A percentile compares a stretch with the other conserved stretches of the same genome.
phyloP scores from a whole-genome alignment of 2,113 vertebrate genomes.

The Elanus axillaris region DNA sequence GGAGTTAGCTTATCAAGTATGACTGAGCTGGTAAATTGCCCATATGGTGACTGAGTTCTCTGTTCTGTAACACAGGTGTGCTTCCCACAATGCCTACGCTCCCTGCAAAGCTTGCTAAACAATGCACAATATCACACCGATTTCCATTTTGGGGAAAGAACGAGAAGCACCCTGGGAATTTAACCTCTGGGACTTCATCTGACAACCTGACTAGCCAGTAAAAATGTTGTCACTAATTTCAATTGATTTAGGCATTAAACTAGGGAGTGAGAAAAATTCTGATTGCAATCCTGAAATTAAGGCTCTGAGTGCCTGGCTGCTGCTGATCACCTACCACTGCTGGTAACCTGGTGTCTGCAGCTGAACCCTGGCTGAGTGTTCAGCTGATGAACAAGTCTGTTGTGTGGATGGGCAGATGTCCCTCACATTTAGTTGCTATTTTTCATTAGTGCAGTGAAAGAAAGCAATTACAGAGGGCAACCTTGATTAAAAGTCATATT shows the following conservation, averaged over 20 bases:
- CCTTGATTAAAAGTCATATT: neutral
- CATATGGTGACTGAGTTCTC: neutral
- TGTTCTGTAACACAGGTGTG: neutral
- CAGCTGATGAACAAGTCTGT: neutral
- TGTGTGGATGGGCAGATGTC: neutral
- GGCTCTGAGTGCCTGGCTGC: neutral
- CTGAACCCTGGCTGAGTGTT: neutral
- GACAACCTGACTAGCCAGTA: neutral
- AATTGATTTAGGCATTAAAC: neutral
- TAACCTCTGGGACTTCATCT: neutral
- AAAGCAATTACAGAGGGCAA: neutral
- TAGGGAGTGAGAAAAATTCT: neutral
- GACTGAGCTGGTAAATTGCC: neutral
- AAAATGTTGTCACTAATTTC: neutral
- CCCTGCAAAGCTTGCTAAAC: neutral
- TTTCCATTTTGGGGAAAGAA: neutral
- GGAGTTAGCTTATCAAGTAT: neutral
- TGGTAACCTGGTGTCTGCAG: neutral
- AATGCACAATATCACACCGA: neutral
- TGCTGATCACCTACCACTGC: neutral
- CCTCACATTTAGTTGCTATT: neutral
- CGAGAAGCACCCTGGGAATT: neutral
- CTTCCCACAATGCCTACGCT: neutral
- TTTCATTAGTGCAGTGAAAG: neutral
- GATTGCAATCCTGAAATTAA: neutral